Conservation (phyloP, 2,113 vertebrate species). For the Indicator indicator region DNA sequence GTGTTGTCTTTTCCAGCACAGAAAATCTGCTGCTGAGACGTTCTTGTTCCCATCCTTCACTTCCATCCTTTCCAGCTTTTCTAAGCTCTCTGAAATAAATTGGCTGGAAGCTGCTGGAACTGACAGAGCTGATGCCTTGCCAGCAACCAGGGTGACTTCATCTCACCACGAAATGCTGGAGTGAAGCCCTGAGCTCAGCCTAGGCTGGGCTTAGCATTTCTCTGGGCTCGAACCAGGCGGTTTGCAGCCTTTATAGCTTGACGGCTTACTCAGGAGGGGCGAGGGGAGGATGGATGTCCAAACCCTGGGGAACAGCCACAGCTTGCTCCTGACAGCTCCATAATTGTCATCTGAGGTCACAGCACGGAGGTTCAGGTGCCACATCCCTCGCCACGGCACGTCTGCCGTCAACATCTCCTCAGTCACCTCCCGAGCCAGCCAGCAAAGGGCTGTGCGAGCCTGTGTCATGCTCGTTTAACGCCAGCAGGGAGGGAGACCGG, state of each 20-base stretch:
- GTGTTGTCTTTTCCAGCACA: constrained; percentile 47
- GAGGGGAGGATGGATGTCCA: background rate
- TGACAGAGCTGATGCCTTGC: background rate
- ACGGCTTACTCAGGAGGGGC: background rate
- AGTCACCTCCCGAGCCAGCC: accelerated
- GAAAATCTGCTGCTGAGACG: constrained; percentile 9
- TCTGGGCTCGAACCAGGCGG: background rate
- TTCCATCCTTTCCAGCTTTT: constrained; percentile 40
- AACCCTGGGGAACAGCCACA: background rate
- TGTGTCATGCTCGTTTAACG: accelerated
- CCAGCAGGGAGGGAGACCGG: background rate
- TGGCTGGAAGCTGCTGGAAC: constrained; percentile 27
- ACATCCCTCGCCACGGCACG: background rate
- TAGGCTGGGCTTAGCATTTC: background rate
- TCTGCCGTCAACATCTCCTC: background rate
- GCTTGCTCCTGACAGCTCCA: background rate
- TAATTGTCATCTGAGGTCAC: background rate
- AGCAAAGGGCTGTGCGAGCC: background rate
- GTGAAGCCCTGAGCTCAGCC: background rate
- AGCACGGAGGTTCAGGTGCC: background rate
- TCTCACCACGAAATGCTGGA: background rate
- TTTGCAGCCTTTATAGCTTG: background rate
- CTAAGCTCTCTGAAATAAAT: constrained; percentile 5
- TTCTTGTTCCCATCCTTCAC: background rate
- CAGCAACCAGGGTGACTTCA: constrained; percentile 8